Evolutionary conservation across 2,888 invertebrate species (phyloP).

Genomic region (Metopia argyrocephala): DNA sequence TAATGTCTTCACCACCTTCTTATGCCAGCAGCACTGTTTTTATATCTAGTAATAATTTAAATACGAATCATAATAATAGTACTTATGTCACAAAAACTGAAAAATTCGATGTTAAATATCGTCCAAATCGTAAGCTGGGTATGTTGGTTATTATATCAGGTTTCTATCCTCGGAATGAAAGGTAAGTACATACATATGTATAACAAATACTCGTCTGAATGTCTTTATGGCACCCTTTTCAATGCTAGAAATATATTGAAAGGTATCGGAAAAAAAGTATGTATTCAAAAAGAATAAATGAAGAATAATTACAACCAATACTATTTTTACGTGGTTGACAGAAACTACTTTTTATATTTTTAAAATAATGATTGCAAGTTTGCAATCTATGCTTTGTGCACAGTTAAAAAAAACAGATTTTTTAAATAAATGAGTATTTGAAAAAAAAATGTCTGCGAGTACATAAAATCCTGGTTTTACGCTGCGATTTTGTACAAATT

Average conservation of each 20-base stretch:
- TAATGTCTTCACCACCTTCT: slow-evolving; percentile 15
- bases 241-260: neutral
- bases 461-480: no score
- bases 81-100: slow-evolving; percentile 47
- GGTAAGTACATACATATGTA: slow-evolving; percentile 69
- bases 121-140: slow-evolving; percentile 75
- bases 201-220: neutral
- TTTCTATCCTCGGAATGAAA: slow-evolving; percentile 75
- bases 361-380: no score
- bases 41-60: slow-evolving; percentile 4
- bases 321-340: no score
- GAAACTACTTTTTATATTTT: no score
- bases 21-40: slow-evolving; percentile 10
- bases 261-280: no score
- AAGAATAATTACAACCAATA: no score
- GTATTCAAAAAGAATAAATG: no score
- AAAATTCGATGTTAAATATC: slow-evolving; percentile 74
- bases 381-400: no score
- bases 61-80: slow-evolving; percentile 26
- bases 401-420: no score
- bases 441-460: no score
- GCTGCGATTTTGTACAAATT: no score
- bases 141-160: slow-evolving; percentile 77
- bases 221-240: neutral
- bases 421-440: no score